Conservation (phyloP, 2,888 invertebrate genomes). For the Bellardia pandia region DNA sequence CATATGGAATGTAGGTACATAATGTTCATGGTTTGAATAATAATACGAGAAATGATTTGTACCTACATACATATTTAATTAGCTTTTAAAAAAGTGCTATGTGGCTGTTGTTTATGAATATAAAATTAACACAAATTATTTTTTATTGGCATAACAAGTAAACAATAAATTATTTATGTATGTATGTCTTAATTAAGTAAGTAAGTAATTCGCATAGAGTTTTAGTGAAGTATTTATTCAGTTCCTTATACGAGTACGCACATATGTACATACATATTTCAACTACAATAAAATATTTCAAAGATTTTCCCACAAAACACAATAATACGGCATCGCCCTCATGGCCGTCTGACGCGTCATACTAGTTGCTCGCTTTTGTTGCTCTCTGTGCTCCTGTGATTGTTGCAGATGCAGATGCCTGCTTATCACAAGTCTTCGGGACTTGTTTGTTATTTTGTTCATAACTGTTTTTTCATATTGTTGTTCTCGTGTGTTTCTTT, state of each 20-base stretch:
- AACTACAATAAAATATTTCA: background rate
- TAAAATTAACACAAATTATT: background rate
- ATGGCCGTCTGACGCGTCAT: background rate
- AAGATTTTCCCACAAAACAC: background rate
- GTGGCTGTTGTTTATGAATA: background rate
- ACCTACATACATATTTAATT: background rate
- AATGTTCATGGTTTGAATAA: too few species aligned
- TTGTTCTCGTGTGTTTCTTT: background rate
- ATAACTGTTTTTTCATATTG: background rate
- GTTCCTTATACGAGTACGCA: background rate
- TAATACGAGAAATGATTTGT: background rate
- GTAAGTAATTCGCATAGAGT: too few species aligned
- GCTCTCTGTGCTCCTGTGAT: background rate
- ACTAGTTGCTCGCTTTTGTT: background rate
- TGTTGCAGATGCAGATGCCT: background rate
- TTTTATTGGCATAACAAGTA: too few species aligned
- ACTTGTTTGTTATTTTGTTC: background rate
- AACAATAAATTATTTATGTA: too few species aligned
- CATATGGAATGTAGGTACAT: too few species aligned
- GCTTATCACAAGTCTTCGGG: background rate
- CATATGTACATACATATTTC: too few species aligned
- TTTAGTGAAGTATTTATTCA: too few species aligned
- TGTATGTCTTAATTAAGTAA: too few species aligned
- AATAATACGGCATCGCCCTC: background rate
- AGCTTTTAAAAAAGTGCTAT: background rate